Evolutionary conservation across 2,113 vertebrate species (phyloP).

Genomic region (Ptilorrhoa leucosticta): DNA sequence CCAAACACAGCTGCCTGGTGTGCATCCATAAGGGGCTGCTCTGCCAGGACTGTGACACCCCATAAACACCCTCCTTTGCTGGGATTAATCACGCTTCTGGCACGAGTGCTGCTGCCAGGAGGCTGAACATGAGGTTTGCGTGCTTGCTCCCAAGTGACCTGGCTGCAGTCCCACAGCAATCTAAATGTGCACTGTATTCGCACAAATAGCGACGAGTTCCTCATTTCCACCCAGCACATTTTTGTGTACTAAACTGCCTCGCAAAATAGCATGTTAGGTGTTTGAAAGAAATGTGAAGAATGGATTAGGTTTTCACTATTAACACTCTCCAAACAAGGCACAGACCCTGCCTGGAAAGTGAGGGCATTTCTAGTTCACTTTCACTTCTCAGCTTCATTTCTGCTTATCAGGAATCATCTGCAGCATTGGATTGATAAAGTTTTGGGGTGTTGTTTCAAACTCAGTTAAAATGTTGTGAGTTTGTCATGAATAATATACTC

Average conservation of each 20-base stretch:
- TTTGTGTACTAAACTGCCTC: neutral
- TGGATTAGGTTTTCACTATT: neutral
- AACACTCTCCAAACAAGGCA: neutral
- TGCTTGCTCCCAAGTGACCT: slow-evolving; percentile 17
- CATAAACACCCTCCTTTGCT: slow-evolving; percentile 42
- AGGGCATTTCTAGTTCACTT: neutral
- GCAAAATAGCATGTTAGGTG: neutral
- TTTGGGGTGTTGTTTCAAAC: neutral
- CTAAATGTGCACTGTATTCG: neutral
- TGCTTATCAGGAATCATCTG: neutral
- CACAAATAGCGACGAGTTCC: neutral
- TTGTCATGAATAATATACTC: neutral
- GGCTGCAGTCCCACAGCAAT: slow-evolving; percentile 22
- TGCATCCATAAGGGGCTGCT: neutral
- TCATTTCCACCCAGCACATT: neutral
- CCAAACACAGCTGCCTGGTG: slow-evolving; percentile 34
- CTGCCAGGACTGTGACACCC: slow-evolving; percentile 22
- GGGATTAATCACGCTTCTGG: slow-evolving; percentile 44
- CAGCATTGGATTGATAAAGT: neutral
- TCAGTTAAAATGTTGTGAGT: neutral
- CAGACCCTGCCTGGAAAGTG: neutral
- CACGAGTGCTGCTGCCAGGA: neutral
- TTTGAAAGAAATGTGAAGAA: neutral
- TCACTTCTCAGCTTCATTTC: neutral
- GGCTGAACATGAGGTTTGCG: slow-evolving; percentile 1